These are phyloP conservation scores for Chromoteleia sp. DNA, from an alignment of 2,888 invertebrate genomes.

Conservation along the genomic window DNA sequence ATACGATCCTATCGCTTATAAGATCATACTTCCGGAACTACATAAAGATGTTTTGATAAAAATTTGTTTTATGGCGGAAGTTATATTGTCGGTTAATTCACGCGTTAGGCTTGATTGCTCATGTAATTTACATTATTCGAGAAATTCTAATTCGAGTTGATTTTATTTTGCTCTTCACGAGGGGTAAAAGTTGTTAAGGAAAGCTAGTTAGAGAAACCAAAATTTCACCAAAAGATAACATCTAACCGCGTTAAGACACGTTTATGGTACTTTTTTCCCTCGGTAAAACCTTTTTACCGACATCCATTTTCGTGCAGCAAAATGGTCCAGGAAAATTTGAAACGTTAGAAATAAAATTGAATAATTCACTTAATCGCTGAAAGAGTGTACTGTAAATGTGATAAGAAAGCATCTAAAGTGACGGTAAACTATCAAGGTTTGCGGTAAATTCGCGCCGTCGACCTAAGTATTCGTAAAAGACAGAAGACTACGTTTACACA, in stretches of 20 bases:
- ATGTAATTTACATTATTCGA: slow-evolving; percentile 1
- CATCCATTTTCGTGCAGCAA: not conserved
- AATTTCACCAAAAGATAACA: slow-evolving; percentile 1
- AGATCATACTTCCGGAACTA: slow-evolving; percentile 36
- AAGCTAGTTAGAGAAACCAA: slow-evolving; percentile 18
- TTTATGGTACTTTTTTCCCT: not conserved
- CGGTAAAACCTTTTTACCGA: not conserved
- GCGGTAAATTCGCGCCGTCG: slow-evolving; percentile 2
- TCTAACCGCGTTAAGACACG: slow-evolving; percentile 1
- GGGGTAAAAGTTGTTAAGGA: not conserved
- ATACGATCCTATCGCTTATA: slow-evolving; percentile 37
- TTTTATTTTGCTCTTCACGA: slow-evolving; percentile 8
- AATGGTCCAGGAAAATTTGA: not conserved
- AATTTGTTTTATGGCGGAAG: slow-evolving; percentile 25
- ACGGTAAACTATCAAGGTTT: slow-evolving; percentile 1
- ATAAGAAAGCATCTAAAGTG: slow-evolving; percentile 2
- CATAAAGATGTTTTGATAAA: slow-evolving; percentile 48
- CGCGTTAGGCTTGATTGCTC: slow-evolving; percentile 9
- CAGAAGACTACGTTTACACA: not conserved
- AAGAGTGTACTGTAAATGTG: not conserved
- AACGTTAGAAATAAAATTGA: slow-evolving; percentile 2
- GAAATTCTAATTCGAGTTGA: slow-evolving; percentile 32
- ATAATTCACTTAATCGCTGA: not conserved
- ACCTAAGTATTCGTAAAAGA: slow-evolving; percentile 1
- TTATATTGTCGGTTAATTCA: slow-evolving; percentile 36